These are phyloP conservation scores for Odocoileus hemionus DNA, from an alignment of 2,113 vertebrate species.

Conservation along the genomic window DNA sequence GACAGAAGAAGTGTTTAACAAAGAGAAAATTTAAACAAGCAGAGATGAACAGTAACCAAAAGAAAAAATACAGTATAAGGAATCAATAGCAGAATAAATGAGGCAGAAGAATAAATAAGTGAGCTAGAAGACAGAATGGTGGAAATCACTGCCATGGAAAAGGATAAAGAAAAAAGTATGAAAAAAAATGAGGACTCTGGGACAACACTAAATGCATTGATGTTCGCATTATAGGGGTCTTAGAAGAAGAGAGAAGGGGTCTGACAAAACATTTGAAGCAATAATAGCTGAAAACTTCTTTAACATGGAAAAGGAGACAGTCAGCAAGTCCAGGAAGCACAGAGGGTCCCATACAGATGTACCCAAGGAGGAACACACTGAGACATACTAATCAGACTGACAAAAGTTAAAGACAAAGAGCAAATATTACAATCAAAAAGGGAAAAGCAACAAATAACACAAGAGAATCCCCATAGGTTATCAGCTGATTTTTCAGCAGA, in stretches of 20 bases:
- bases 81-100: neutral
- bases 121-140: neutral
- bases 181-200: neutral
- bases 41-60: neutral
- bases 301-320: neutral
- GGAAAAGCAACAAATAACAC: neutral
- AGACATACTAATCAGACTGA: neutral
- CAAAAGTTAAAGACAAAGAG: neutral
- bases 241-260: neutral
- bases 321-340: neutral
- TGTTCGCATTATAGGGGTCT: neutral
- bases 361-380: neutral
- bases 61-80: neutral
- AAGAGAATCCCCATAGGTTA: neutral
- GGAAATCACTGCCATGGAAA: neutral
- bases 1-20: neutral
- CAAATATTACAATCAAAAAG: neutral
- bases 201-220: neutral
- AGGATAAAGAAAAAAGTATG: neutral
- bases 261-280: neutral
- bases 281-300: neutral
- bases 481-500: neutral
- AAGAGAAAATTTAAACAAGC: neutral
- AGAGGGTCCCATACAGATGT: neutral
- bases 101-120: neutral